Percentiles rank a stretch among this genome's conserved stretches.
phyloP scores from a whole-genome alignment of 2,888 invertebrate genomes.

The Drosophila limbata region DNA sequence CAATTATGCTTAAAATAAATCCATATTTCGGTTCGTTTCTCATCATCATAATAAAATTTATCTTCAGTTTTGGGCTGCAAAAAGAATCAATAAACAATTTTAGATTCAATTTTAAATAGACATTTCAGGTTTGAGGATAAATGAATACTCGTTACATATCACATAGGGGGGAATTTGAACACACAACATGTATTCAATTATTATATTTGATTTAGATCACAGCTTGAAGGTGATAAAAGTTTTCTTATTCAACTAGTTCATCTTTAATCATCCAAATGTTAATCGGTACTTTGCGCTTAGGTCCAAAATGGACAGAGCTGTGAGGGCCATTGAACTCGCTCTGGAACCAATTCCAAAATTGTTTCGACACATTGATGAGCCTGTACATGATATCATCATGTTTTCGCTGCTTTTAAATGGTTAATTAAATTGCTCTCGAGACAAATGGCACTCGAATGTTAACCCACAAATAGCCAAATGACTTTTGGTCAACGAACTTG shows the following conservation, averaged over 20 bases:
- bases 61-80: neutral
- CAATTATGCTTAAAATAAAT: neutral
- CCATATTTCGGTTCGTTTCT: neutral
- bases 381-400: conserved; percentile 11
- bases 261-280: neutral
- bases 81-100: neutral
- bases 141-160: neutral
- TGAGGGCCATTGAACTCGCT: conserved; percentile 1
- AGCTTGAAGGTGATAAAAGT: no score
- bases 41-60: neutral
- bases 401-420: conserved; percentile 27
- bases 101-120: neutral
- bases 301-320: neutral
- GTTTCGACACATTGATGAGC: conserved; percentile 2
- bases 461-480: conserved; percentile 27
- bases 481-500: conserved; percentile 24
- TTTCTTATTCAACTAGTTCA: neutral
- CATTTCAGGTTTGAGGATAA: neutral
- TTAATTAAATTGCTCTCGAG: conserved; percentile 32
- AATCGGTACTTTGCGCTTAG: neutral
- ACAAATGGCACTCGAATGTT: conserved; percentile 31
- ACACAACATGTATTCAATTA: neutral
- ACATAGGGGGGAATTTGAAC: no score
- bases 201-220: neutral
- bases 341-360: conserved; percentile 4